A percentile compares a stretch with the other conserved stretches of the same genome.
These are phyloP conservation scores for Globia sparganii DNA, from an alignment of 2,888 invertebrate genomes.

Conservation along the genomic window DNA sequence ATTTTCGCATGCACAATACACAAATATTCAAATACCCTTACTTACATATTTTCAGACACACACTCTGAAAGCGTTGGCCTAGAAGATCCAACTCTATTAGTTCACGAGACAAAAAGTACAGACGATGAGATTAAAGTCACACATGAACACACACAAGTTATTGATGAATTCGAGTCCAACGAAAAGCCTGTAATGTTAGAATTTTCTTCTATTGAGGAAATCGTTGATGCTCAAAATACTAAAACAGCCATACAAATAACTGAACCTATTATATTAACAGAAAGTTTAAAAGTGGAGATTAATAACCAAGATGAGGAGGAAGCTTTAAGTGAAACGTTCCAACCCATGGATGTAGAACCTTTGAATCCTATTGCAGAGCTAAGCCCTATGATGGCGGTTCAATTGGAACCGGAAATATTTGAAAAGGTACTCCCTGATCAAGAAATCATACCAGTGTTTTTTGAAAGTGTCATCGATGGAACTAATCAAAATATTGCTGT, in stretches of 20 bases:
- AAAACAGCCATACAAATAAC: neutral
- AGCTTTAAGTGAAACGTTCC: slow-evolving; percentile 8
- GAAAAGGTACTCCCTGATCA: neutral
- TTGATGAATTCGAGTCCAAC: slow-evolving; percentile 17
- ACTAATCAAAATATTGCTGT: slow-evolving; percentile 9
- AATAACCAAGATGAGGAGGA: neutral
- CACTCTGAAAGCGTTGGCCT: slow-evolving; percentile 20
- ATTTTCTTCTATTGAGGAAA: slow-evolving; percentile 8
- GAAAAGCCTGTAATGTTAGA: slow-evolving; percentile 10
- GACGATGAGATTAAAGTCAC: slow-evolving; percentile 4
- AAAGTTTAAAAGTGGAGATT: neutral
- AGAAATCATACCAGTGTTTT: slow-evolving; percentile 12
- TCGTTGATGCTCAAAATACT: slow-evolving; percentile 1
- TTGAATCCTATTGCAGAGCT: neutral
- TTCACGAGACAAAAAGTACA: slow-evolving; percentile 4
- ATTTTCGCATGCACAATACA: slow-evolving; percentile 18
- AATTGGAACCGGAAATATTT: neutral
- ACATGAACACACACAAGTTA: neutral
- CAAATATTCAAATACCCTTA: slow-evolving; percentile 32
- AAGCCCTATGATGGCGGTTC: neutral
- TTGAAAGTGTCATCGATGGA: slow-evolving; percentile 3
- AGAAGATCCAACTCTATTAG: slow-evolving; percentile 28
- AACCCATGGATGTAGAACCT: slow-evolving; percentile 5
- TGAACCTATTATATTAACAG: neutral
- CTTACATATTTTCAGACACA: slow-evolving; percentile 52